phyloP scores from a whole-genome alignment of 2,797 vertebrate genomes.

The Etheostoma perlongum region DNA sequence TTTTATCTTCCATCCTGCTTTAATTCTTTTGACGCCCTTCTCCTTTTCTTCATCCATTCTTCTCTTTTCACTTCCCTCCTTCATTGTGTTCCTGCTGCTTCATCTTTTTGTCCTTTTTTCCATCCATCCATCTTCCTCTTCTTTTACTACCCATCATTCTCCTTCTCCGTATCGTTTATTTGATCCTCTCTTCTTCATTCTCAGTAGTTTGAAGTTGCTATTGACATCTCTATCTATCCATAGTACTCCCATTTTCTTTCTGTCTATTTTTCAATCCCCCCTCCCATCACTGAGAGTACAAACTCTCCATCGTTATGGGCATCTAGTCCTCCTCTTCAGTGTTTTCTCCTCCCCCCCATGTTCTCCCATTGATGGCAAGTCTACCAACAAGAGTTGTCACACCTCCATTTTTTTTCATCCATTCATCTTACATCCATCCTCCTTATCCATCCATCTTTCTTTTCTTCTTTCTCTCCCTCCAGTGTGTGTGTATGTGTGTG shows the following conservation, averaged over 20 bases:
- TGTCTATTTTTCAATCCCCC: neutral
- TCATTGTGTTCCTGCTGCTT: neutral
- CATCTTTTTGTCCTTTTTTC: too few relatives aligned
- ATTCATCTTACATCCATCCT: neutral
- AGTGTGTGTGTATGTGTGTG: conserved; percentile 2
- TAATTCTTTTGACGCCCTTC: neutral
- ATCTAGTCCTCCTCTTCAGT: conserved; percentile 23
- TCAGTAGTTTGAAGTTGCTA: conserved; percentile 17
- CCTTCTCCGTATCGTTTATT: neutral
- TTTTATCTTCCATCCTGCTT: neutral
- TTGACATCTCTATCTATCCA: conserved; percentile 32
- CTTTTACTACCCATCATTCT: conserved; percentile 7
- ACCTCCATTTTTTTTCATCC: conserved; percentile 26
- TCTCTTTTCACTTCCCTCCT: neutral
- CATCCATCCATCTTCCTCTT: conserved; percentile 1
- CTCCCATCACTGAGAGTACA: conserved; percentile 8
- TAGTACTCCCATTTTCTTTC: conserved; percentile 24
- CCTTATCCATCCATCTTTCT: conserved; percentile 16
- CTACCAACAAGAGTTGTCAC: conserved; percentile 43
- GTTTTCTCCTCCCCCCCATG: conserved; percentile 4
- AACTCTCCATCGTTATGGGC: conserved; percentile 2
- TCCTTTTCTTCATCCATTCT: neutral
- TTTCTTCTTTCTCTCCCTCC: conserved; percentile 19
- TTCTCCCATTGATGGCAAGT: conserved; percentile 34
- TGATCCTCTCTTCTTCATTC: conserved; percentile 18